Evolutionary conservation across 2,888 invertebrate genomes (phyloP).

Genomic region (Spilarctia lutea): DNA sequence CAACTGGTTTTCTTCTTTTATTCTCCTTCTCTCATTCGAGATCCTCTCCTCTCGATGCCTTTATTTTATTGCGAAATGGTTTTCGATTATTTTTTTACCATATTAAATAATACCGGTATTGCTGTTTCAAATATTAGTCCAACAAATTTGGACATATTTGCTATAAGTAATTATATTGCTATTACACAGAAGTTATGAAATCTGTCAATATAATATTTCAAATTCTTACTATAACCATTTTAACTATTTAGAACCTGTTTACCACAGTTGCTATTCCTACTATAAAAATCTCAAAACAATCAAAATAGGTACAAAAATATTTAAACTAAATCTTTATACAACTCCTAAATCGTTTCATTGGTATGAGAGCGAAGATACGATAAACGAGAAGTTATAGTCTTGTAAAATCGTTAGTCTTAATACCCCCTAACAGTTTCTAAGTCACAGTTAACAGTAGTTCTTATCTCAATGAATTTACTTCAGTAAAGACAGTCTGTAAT

Average conservation of each 20-base stretch:
- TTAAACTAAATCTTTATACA: background rate
- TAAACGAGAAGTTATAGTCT: background rate
- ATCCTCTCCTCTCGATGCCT: no score
- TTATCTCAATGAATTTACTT: slow-evolving; percentile 59
- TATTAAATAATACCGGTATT: no score
- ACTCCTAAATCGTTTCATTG: background rate
- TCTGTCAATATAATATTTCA: background rate
- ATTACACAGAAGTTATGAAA: background rate
- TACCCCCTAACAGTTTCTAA: slow-evolving; percentile 45
- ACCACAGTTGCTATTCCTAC: background rate
- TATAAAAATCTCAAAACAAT: background rate
- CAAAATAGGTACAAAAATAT: background rate
- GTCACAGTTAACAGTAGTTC: slow-evolving; percentile 50
- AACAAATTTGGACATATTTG: no score
- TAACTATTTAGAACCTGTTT: background rate
- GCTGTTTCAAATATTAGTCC: no score
- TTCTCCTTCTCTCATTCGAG: no score
- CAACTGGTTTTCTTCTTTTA: no score
- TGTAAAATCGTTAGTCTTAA: slow-evolving; percentile 42
- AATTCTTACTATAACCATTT: background rate
- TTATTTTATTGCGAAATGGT: no score
- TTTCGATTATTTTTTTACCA: no score
- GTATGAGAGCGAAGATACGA: background rate
- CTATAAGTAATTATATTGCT: no score
- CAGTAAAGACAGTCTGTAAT: slow-evolving; percentile 50